Percentiles rank a stretch among this genome's conserved stretches.
phyloP scores from a whole-genome alignment of 2,888 invertebrate species.

The Brachylomia viminalis region DNA sequence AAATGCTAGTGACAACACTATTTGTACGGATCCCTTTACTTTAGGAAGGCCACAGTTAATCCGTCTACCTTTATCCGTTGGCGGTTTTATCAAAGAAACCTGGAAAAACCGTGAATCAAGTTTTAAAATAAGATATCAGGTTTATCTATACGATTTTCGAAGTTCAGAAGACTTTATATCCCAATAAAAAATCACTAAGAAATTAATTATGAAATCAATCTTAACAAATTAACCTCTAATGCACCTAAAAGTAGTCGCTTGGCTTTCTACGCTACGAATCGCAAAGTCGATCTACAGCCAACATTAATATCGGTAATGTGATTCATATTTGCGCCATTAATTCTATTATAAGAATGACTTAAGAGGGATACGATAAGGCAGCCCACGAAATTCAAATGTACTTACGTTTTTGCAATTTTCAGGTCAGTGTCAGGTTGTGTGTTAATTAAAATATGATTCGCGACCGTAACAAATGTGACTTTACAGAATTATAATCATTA shows the following conservation, averaged over 20 bases:
- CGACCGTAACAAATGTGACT: no score
- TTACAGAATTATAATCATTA: no score
- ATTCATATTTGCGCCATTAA: not conserved
- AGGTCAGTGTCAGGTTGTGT: no score
- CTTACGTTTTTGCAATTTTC: no score
- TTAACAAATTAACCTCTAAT: not conserved
- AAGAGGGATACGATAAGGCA: no score
- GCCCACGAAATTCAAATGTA: no score
- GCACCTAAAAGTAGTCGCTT: not conserved
- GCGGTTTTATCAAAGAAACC: not conserved
- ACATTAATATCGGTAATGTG: not conserved
- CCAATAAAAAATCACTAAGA: not conserved
- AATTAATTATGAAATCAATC: constrained; percentile 13
- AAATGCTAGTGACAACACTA: constrained; percentile 52
- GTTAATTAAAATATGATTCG: no score
- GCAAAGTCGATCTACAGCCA: not conserved
- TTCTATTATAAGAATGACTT: not conserved
- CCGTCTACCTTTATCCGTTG: constrained; percentile 7
- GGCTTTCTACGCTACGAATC: not conserved
- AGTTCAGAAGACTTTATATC: constrained; percentile 12
- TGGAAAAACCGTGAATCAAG: not conserved
- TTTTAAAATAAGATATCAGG: constrained; percentile 6
- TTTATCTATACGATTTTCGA: not conserved
- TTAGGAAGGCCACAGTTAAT: constrained; percentile 26
- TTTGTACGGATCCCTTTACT: constrained; percentile 48